These are phyloP conservation scores for Zaprionus kolodkinae DNA, from an alignment of 1,140 invertebrate species.

Conservation along the genomic window DNA sequence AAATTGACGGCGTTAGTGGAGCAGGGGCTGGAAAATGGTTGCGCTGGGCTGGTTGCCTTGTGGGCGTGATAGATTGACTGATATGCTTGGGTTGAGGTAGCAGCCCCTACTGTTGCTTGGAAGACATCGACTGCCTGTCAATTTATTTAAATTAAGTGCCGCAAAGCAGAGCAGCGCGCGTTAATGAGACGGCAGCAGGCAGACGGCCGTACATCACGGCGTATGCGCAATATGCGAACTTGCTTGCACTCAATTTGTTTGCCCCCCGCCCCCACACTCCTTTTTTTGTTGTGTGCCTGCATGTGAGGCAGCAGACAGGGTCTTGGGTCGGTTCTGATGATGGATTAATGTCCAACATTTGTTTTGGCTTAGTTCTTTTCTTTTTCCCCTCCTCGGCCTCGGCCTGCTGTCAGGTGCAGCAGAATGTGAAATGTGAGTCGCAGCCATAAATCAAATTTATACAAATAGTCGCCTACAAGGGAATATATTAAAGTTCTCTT, in stretches of 20 bases:
- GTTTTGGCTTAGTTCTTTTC: constrained; percentile 39
- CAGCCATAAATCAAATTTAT: constrained; percentile 16
- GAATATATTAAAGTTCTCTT: neutral
- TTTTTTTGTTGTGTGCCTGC: constrained; percentile 25
- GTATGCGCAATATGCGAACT: constrained; percentile 62
- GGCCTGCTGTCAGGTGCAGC: constrained; percentile 49
- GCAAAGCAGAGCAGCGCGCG: neutral
- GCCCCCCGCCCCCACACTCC: neutral
- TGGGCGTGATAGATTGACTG: constrained; percentile 8
- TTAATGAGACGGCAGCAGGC: constrained; percentile 40
- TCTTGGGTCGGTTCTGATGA: constrained; percentile 47
- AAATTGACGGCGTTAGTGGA: constrained; percentile 27
- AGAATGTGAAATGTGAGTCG: constrained; percentile 44
- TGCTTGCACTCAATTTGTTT: constrained; percentile 53
- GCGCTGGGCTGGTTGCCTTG: neutral
- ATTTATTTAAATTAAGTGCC: constrained; percentile 63
- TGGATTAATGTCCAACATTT: constrained; percentile 68
- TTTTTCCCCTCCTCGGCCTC: constrained; percentile 3
- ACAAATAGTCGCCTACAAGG: neutral
- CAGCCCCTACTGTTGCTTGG: constrained; percentile 6
- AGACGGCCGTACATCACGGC: constrained; percentile 28
- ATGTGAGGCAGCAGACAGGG: constrained; percentile 14
- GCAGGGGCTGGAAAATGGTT: neutral
- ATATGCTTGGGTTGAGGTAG: neutral
- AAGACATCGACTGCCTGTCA: constrained; percentile 14